Conservation (phyloP, 2,797 vertebrate species). For the Cyprinella venusta region DNA sequence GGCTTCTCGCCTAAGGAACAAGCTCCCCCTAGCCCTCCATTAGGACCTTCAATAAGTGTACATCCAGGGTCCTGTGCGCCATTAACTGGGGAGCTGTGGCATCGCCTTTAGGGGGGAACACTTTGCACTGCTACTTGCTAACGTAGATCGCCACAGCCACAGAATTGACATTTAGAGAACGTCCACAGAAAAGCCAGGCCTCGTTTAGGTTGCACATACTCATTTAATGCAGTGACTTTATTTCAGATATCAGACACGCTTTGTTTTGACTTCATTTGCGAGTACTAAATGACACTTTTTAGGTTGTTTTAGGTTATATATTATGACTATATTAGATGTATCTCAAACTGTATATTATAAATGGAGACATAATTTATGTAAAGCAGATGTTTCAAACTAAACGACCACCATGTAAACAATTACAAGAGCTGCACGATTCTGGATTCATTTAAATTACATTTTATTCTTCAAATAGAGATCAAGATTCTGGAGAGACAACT, state of each 20-base stretch:
- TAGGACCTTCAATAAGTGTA: conserved; percentile 85
- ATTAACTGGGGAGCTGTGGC: conserved; percentile 76
- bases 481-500: background rate
- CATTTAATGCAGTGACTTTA: conserved; percentile 5
- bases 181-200: conserved; percentile 19
- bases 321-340: background rate
- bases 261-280: background rate
- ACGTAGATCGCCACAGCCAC: conserved; percentile 52
- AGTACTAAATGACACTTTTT: background rate
- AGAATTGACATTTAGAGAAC: conserved; percentile 68
- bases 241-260: background rate
- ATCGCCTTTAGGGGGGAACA: conserved; percentile 76
- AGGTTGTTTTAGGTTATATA: background rate
- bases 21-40: conserved; percentile 83
- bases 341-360: background rate
- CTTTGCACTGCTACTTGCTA: conserved; percentile 62
- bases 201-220: background rate
- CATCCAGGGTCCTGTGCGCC: conserved; percentile 72
- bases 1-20: conserved; percentile 86
- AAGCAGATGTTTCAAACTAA: background rate
- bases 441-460: no score
- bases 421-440: background rate
- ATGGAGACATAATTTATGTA: background rate
- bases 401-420: background rate
- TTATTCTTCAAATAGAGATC: no score